Conservation (phyloP, 2,888 invertebrate genomes). For the Platerodrilus igneus region DNA sequence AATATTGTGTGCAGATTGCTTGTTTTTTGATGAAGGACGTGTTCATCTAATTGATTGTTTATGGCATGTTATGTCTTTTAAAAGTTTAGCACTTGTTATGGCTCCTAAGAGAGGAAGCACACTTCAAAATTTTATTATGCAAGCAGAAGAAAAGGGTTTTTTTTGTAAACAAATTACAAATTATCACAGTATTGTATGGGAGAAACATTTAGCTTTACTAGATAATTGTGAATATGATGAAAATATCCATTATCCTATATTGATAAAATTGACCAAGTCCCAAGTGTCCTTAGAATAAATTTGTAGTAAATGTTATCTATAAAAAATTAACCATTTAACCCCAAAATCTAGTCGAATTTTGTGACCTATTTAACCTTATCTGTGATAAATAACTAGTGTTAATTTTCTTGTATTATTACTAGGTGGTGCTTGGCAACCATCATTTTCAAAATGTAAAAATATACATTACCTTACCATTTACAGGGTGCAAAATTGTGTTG, state of each 20-base stretch:
- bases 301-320: too few relatives aligned
- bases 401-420: conserved; percentile 47
- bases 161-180: conserved; percentile 53
- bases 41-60: conserved; percentile 64
- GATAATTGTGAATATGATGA: conserved; percentile 60
- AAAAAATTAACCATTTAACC: conserved; percentile 17
- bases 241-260: conserved; percentile 67
- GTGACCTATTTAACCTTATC: conserved; percentile 47
- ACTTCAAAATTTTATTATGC: conserved; percentile 61
- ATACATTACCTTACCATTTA: too few relatives aligned
- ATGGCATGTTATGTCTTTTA: conserved; percentile 56
- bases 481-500: too few relatives aligned
- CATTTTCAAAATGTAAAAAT: too few relatives aligned
- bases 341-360: conserved; percentile 22
- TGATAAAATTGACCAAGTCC: conserved; percentile 58
- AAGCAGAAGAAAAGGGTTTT: conserved; percentile 58
- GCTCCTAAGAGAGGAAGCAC: conserved; percentile 72
- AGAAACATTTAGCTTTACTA: conserved; percentile 59
- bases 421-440: too few relatives aligned
- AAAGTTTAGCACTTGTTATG: conserved; percentile 68
- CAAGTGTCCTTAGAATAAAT: conserved; percentile 47
- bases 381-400: conserved; percentile 49
- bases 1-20: conserved; percentile 73
- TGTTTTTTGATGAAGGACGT: conserved; percentile 72
- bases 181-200: conserved; percentile 65